Evolutionary conservation across 1,140 invertebrate species (phyloP).

Genomic region (Drosophila melanica): DNA sequence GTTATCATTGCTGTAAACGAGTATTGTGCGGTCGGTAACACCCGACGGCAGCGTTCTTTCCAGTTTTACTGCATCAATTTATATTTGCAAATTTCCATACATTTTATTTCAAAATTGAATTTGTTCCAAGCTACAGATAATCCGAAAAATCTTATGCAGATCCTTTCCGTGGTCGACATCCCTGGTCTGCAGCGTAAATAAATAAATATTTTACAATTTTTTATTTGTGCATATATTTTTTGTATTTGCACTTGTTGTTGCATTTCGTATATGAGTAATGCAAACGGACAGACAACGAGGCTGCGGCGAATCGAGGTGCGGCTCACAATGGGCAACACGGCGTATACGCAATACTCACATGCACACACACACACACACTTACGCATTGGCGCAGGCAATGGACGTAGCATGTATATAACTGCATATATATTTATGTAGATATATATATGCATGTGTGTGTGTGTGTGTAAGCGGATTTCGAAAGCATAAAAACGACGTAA

Average conservation of each 20-base stretch:
- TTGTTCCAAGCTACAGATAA: background rate
- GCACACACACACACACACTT: constrained; percentile 24
- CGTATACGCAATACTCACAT: constrained; percentile 66
- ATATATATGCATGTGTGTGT: constrained; percentile 27
- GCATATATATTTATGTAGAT: constrained; percentile 1
- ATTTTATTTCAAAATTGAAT: background rate
- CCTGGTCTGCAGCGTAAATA: constrained; percentile 68
- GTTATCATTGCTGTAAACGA: no score
- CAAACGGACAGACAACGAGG: constrained; percentile 53
- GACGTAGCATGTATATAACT: constrained; percentile 58
- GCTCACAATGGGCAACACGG: constrained; percentile 74
- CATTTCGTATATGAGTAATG: constrained; percentile 70
- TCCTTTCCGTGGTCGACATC: constrained; percentile 33
- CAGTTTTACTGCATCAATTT: background rate
- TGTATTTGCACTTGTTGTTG: constrained; percentile 37
- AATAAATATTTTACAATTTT: constrained; percentile 75
- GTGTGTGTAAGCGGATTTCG: constrained; percentile 72
- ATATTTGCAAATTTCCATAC: background rate
- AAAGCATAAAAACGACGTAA: constrained; percentile 66
- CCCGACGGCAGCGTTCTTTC: no score
- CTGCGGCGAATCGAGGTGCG: constrained; percentile 52
- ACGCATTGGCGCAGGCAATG: constrained; percentile 27
- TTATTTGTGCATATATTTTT: constrained; percentile 55
- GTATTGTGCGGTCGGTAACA: no score
- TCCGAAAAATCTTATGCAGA: background rate